These are phyloP conservation scores for Lithophane ornitopus DNA, from an alignment of 2,888 invertebrate genomes.

Conservation along the genomic window DNA sequence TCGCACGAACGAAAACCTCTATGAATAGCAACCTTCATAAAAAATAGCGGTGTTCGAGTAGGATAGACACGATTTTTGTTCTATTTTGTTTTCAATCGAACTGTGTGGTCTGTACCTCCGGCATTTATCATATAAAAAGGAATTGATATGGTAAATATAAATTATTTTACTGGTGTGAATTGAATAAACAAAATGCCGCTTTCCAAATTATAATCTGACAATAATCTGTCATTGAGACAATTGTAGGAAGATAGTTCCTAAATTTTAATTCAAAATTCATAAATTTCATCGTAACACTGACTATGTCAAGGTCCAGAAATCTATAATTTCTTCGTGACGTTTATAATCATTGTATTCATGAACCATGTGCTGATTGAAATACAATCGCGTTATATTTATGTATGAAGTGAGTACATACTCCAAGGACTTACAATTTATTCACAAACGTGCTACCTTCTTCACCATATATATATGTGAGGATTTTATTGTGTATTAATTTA, in stretches of 20 bases:
- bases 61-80: constrained; percentile 48
- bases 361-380: constrained; percentile 57
- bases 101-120: constrained; percentile 50
- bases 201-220: constrained; percentile 39
- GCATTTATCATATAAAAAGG: constrained; percentile 28
- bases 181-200: constrained; percentile 38
- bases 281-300: constrained; percentile 13
- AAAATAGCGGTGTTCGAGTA: constrained; percentile 52
- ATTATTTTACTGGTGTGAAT: constrained; percentile 9
- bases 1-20: constrained; percentile 2
- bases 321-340: background rate
- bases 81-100: constrained; percentile 55
- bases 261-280: constrained; percentile 41
- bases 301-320: background rate
- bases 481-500: constrained; percentile 15
- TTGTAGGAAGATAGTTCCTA: constrained; percentile 31
- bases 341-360: constrained; percentile 22
- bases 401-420: constrained; percentile 42
- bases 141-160: constrained; percentile 61
- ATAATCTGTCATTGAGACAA: constrained; percentile 36
- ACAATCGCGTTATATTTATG: constrained; percentile 36
- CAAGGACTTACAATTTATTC: constrained; percentile 55
- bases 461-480: background rate
- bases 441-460: background rate
- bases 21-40: constrained; percentile 29